These are phyloP conservation scores for Andrena camellia DNA, from an alignment of 2,888 invertebrate genomes.

Conservation along the genomic window DNA sequence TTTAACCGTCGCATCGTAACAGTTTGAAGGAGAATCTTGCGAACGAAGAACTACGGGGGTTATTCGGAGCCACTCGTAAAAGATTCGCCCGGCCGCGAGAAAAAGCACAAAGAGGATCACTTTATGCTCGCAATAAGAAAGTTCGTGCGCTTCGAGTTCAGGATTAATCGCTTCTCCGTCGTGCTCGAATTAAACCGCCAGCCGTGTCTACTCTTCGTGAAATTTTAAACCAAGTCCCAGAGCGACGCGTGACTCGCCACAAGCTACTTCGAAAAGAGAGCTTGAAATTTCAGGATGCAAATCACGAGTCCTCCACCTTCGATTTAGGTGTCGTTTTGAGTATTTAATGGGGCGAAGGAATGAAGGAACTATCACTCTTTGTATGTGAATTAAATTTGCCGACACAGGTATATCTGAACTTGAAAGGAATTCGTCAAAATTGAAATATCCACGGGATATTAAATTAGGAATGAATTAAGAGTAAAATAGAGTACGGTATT, in stretches of 20 bases:
- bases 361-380: no score
- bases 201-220: not conserved
- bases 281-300: no score
- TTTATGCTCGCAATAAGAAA: constrained; percentile 39
- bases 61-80: constrained; percentile 28
- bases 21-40: constrained; percentile 1
- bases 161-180: constrained; percentile 17
- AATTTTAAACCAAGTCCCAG: constrained; percentile 5
- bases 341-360: no score
- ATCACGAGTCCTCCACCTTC: no score
- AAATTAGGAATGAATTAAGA: no score
- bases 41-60: not conserved
- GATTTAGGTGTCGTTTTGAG: no score
- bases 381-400: no score
- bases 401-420: no score
- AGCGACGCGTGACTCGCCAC: not conserved
- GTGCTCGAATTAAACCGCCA: constrained; percentile 27
- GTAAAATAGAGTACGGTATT: no score
- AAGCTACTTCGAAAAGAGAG: not conserved
- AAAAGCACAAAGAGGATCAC: constrained; percentile 34
- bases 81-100: not conserved
- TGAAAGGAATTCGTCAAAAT: no score
- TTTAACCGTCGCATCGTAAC: not conserved
- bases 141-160: not conserved
- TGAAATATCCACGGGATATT: no score